A percentile compares a stretch with the other conserved stretches of the same genome.
These are phyloP conservation scores for Anas bernieri DNA, from an alignment of 2,797 vertebrate species.

Conservation along the genomic window DNA sequence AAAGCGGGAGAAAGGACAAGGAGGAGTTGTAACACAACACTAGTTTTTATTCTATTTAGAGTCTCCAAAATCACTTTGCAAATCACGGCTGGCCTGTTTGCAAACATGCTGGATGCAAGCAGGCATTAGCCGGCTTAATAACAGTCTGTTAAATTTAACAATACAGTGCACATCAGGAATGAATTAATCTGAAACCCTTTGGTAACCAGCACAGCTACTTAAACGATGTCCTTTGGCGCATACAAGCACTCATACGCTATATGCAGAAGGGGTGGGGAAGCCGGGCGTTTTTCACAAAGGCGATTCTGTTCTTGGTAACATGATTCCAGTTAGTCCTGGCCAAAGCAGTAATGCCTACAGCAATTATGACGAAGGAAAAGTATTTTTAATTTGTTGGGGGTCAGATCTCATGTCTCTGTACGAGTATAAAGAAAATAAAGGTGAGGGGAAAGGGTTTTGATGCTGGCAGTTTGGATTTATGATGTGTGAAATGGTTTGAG, in stretches of 20 bases:
- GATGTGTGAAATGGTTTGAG: not conserved
- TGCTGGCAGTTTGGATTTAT: not conserved
- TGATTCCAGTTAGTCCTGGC: conserved; percentile 53
- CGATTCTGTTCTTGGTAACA: conserved; percentile 67
- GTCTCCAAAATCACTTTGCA: conserved; percentile 4
- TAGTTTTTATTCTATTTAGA: not conserved
- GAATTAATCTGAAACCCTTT: conserved; percentile 38
- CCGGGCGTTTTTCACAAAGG: conserved; percentile 2
- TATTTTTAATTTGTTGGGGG: conserved; percentile 26
- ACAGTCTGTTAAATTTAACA: conserved; percentile 53
- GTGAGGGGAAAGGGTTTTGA: not conserved
- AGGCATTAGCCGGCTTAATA: conserved; percentile 37
- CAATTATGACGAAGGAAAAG: conserved; percentile 30
- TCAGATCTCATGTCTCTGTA: not conserved
- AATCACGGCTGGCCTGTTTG: not conserved
- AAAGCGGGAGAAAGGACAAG: not conserved
- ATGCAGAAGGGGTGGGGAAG: conserved; percentile 42
- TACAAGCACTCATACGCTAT: conserved; percentile 16
- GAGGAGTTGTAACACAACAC: not conserved
- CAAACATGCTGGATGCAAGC: not conserved
- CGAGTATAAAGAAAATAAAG: conserved; percentile 9
- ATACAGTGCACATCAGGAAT: conserved; percentile 56
- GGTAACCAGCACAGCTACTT: conserved; percentile 50
- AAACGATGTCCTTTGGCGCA: not conserved
- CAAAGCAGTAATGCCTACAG: conserved; percentile 47